phyloP scores from a whole-genome alignment of 30 jellyfish, hydroid and myxozoan species.

The Turritopsis rubra region DNA sequence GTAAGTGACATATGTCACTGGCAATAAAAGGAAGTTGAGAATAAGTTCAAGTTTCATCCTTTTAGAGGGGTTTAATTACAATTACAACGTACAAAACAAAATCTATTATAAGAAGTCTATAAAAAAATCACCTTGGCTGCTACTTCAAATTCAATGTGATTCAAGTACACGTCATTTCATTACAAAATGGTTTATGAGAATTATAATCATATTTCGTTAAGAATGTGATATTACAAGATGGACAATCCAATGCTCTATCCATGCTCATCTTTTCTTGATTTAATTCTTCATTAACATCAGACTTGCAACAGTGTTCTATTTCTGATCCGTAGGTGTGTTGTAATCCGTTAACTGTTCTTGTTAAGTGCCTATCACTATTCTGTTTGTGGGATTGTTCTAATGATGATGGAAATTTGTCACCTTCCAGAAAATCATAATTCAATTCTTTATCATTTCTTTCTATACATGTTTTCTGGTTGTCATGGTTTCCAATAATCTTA shows the following conservation, averaged over 20 bases:
- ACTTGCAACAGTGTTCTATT: neutral
- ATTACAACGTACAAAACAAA: too few species aligned
- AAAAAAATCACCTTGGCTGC: neutral
- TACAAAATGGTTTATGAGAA: slow-evolving; percentile 35
- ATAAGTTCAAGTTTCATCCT: too few species aligned
- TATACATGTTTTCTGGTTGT: neutral
- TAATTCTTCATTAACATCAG: neutral
- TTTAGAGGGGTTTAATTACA: too few species aligned
- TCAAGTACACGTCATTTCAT: neutral
- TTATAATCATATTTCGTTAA: slow-evolving; percentile 13
- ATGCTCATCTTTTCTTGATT: neutral
- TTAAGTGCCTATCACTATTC: neutral
- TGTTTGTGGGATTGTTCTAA: neutral
- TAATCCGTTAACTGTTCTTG: neutral
- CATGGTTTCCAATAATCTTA: neutral
- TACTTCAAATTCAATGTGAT: too few species aligned
- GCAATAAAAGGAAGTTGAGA: too few species aligned
- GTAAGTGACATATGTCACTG: too few species aligned
- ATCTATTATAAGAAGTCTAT: neutral
- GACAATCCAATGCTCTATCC: slow-evolving; percentile 33
- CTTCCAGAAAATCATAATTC: neutral
- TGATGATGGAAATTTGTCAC: neutral
- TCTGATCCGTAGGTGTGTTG: neutral
- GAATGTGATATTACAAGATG: slow-evolving; percentile 29
- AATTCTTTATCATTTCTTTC: neutral